Base-by-base conservation (phyloP, 2,888 invertebrate species). In the Odontocolon sp. region DNA sequence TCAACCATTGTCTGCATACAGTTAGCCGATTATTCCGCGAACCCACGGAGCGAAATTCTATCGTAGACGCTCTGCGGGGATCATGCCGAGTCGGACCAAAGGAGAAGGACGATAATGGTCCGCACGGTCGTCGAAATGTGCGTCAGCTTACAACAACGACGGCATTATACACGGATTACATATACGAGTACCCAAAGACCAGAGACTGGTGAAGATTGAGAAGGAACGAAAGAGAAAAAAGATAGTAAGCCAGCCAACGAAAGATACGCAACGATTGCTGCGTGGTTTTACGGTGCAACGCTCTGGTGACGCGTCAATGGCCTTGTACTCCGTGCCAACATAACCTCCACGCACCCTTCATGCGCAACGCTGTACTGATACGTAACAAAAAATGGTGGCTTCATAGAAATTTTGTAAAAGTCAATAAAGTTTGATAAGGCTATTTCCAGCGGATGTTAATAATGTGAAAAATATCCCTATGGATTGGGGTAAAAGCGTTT, bases 1-100 rank as follows among this genome's bases (percentile, higher is more conserved):
- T 85, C 84, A 81, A 81, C 86, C 83, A 87, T 88, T 88, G 87
- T 87, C 84, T 82, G 83, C 84, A 76, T 87, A 86, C 87, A 87
- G 87, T 87, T 87, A 86, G 80, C 77, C 82, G 86, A 87, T 87
- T 84, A 86, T 80, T 80, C 77, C 31, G 68, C 56, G 68, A 74
- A 63, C 36, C 33, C 33, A 33, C 47, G 47, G 47, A 50, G 63
- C 56, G 28, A 47, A 56, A 74, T 74, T 68, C 63, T 74, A 38
- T 54, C 45, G 61, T 42, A 59, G 54, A 63, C 54, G 77, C 64
- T 59, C 72, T 57, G 74, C 64, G 18, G 64, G 68, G 45, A 69
- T 63, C 28, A 14, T 16, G 31, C 67, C 66, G 57, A 71, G 45
- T 38, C 18, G 59, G 47, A 54, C 61, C 40, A 11, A 23, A 16